Evolutionary conservation across 2,888 invertebrate genomes (phyloP).

Genomic region (Clostera curtula): DNA sequence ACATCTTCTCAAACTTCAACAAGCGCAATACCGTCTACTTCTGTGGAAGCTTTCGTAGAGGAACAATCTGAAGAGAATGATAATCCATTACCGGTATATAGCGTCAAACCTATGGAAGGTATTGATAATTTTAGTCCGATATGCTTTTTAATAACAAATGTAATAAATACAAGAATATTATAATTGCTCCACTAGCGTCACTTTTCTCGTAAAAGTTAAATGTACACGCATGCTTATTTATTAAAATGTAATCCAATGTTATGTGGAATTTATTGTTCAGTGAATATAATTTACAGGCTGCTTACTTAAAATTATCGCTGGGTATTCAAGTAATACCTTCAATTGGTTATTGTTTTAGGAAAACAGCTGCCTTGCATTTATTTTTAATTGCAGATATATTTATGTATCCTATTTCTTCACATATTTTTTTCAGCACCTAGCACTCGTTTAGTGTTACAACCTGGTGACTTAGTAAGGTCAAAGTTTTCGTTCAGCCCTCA

Average conservation of each 20-base stretch:
- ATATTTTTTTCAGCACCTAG: slow-evolving; percentile 37
- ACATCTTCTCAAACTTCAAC: slow-evolving; percentile 58
- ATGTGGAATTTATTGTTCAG: too few species aligned
- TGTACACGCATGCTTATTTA: too few species aligned
- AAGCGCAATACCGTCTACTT: slow-evolving; percentile 41
- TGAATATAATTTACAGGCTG: too few species aligned
- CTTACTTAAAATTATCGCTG: too few species aligned
- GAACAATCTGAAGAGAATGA: slow-evolving; percentile 30
- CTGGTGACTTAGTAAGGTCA: slow-evolving; percentile 59
- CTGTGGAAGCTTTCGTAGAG: slow-evolving; percentile 25
- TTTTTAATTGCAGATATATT: too few species aligned
- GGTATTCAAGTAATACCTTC: too few species aligned
- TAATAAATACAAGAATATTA: background rate
- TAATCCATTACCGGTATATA: slow-evolving; percentile 42
- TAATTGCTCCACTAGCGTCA: too few species aligned
- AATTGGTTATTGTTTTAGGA: too few species aligned
- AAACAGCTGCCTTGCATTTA: too few species aligned
- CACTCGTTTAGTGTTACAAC: slow-evolving; percentile 43
- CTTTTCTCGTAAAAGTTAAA: too few species aligned
- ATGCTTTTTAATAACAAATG: background rate
- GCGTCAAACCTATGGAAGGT: slow-evolving; percentile 38
- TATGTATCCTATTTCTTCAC: too few species aligned
- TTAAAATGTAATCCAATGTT: too few species aligned
- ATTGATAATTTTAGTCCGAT: slow-evolving; percentile 3
- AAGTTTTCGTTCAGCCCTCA: slow-evolving; percentile 62